Base-by-base conservation (phyloP, 2,113 vertebrate genomes). In the Dromaius novaehollandiae region DNA sequence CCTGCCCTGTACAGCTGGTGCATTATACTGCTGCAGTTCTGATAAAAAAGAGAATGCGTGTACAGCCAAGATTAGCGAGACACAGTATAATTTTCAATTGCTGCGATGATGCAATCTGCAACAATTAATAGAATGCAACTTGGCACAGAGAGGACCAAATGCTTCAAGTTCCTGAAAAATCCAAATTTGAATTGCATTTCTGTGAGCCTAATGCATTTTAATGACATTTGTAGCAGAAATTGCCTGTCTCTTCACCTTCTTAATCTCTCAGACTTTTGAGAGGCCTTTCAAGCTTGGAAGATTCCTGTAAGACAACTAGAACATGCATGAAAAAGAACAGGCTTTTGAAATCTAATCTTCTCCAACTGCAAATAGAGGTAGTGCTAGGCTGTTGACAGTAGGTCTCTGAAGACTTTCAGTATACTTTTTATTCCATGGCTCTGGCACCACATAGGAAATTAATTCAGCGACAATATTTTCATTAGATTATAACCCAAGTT, bases 391-490 rank as follows among this genome's bases (percentile, higher is more conserved):
- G 97, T 97, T 97, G 97, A 97, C 96, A 95, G 96, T 97, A 92
- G 82, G 95, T 98, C 98, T 98, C 98, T 94, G 95, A 98, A 97
- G 97, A 97, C 98, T 98, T 97, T 98, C 98, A 98, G 96, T 98
- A 97, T 97, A 98, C 98, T 98, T 98, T 97, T 98, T 98, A 98
- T 98, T 98, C 98, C 97, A 75, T 96, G 85, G 70, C 95, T 97
- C 97, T 98, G 98, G 98, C 98, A 95, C 95, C 96, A 84, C 95
- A 97, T 97, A 98, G 98, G 98, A 99, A 99, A 99, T 99, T 98
- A 98, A 98, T 94, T 97, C 97, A 98, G 97, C n/a, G 94, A 98
- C 98, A 99, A 99, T 99, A 99, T 99, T 99, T 99, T 98, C 96
- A 90, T 98, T 98, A 98, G 98, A 98, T 99, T 98, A 98, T 97